phyloP scores from a whole-genome alignment of 2,797 vertebrate genomes.

The Neomorphus geoffroyi region DNA sequence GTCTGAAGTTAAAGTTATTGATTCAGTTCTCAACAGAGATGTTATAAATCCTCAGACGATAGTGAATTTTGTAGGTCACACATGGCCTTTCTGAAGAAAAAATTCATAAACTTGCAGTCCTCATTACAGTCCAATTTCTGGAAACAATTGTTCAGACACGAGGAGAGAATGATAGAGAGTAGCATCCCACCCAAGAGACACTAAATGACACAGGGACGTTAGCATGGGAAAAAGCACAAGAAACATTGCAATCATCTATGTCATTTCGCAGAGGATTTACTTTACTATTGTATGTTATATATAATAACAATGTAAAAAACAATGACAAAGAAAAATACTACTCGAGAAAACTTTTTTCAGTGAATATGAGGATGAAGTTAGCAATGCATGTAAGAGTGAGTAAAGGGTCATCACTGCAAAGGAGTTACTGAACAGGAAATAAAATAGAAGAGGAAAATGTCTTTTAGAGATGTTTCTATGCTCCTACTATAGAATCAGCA shows the following conservation, averaged over 20 bases:
- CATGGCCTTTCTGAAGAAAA: background rate
- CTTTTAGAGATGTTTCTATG: background rate
- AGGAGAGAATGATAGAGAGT: background rate
- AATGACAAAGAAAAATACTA: background rate
- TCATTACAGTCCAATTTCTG: constrained; percentile 21
- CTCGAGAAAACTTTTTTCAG: background rate
- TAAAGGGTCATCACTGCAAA: background rate
- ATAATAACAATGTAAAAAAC: background rate
- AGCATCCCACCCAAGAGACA: background rate
- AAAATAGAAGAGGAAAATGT: background rate
- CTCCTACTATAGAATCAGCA: background rate
- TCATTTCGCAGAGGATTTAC: background rate
- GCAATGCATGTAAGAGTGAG: background rate
- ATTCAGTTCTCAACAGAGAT: background rate
- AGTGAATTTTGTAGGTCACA: background rate
- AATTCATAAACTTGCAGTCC: background rate
- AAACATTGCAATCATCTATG: background rate
- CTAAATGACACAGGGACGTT: background rate
- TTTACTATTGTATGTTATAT: background rate
- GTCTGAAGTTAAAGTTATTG: constrained; percentile 39
- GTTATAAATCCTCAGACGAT: constrained; percentile 36
- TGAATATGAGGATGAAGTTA: background rate
- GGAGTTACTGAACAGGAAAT: background rate
- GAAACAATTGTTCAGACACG: constrained; percentile 8
- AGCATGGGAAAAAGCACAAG: background rate